Evolutionary conservation across 1,140 invertebrate genomes (phyloP), one percentile per base, ranked within the genome.

Genomic region (Caenorhabditis tropicalis): DNA sequence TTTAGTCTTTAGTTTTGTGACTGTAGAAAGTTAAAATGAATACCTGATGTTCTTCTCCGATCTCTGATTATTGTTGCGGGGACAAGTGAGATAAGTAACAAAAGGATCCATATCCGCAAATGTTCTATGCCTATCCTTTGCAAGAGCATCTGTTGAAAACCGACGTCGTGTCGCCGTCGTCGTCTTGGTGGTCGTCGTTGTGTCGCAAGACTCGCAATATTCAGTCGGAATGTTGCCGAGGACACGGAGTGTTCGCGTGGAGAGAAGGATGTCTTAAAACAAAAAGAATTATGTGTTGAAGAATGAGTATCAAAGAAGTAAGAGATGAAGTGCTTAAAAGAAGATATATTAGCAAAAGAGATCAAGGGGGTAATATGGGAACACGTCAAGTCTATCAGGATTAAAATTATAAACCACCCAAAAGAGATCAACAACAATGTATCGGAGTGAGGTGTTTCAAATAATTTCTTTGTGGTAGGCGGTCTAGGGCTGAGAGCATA

Each of bases 71-170:
- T n/a, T 74, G 65, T 36, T 43, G 65, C 65, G 1, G 65, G 65
- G 4, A 74, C 65, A 24, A 74, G 65, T n/a, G 65, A 74, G n/a
- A 74, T 74, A 31, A 74, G 65, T 7, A 74, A 21, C 21, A 74
- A 31, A 33, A 74, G 36, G n/a, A 74, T 74, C 65, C 65, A 74
- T 74, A 74, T 74, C 65, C 65, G 65, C 21, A 74, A 43, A 74
- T 74, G 65, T 43, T 74, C 65, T 74, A 74, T 74, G 65, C 65
- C 65, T 74, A 74, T 74, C 65, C 65, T 74, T 74, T 74, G 65
- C 65, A 74, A 74, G 65, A 74, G 65, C 65, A 74, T 74, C 65
- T 74, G 65, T 74, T 74, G 65, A 21, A 74, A 74, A 74, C 65
- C 65, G 65, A 74, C 65, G 65, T 74, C 36, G 65, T 46, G 29